phyloP scores from a whole-genome alignment of 2,797 vertebrate genomes.

The Anguilla pacifica region DNA sequence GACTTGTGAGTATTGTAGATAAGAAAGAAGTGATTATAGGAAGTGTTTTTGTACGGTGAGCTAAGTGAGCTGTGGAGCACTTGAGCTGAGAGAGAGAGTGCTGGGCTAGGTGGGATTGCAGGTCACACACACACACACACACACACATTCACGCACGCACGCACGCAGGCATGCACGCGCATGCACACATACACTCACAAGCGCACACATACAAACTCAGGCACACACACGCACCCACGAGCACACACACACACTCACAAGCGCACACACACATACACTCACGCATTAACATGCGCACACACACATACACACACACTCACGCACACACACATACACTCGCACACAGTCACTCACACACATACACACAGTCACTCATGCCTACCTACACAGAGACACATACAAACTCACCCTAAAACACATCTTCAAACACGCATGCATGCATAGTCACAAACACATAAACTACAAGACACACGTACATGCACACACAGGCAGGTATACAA shows the following conservation, averaged over 20 bases:
- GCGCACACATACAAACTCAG: constrained; percentile 34
- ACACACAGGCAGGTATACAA: neutral
- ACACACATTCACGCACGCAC: constrained; percentile 14
- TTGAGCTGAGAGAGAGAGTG: constrained; percentile 38
- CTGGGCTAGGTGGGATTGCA: neutral
- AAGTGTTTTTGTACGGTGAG: constrained; percentile 54
- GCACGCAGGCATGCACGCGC: constrained; percentile 24
- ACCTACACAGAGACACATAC: constrained; percentile 18
- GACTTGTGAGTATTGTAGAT: constrained; percentile 66
- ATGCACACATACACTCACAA: neutral
- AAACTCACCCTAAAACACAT: constrained; percentile 8
- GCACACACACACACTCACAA: constrained; percentile 31
- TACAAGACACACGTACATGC: neutral
- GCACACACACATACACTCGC: neutral
- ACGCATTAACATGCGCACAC: neutral
- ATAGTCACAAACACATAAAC: neutral
- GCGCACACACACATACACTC: neutral
- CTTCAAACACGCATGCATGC: neutral
- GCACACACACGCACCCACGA: constrained; percentile 49
- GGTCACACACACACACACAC: constrained; percentile 35
- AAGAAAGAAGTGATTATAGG: constrained; percentile 54
- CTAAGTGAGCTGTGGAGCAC: constrained; percentile 37
- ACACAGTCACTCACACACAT: neutral
- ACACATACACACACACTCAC: neutral
- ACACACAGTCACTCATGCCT: neutral